Evolutionary conservation across 2,113 vertebrate genomes (phyloP).

Genomic region (Myiozetetes cayanensis): DNA sequence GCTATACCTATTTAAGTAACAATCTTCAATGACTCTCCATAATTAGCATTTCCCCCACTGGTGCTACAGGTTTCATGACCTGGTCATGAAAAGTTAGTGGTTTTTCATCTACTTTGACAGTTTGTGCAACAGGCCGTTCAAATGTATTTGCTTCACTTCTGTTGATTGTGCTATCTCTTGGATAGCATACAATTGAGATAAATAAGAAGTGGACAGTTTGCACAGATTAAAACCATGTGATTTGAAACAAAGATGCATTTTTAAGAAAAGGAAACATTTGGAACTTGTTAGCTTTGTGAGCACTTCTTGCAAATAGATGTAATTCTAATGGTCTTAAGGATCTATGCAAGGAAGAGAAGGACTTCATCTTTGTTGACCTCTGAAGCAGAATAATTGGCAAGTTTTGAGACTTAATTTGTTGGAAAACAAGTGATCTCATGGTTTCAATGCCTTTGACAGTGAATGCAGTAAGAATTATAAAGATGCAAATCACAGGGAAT

Average conservation of each 20-base stretch:
- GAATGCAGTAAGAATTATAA: constrained; percentile 54
- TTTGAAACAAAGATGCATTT: constrained; percentile 69
- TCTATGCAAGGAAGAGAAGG: constrained; percentile 37
- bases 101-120: neutral
- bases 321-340: constrained; percentile 52
- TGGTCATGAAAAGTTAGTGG: neutral
- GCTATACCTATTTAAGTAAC: neutral
- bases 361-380: constrained; percentile 56
- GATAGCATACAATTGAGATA: constrained; percentile 41
- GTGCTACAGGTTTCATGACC: neutral
- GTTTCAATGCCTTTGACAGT: constrained; percentile 57
- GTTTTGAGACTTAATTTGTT: constrained; percentile 40
- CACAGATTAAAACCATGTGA: constrained; percentile 67
- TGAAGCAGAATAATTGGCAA: constrained; percentile 55
- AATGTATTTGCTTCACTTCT: constrained; percentile 30
- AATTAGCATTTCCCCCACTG: neutral
- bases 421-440: constrained; percentile 75
- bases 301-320: constrained; percentile 25
- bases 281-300: constrained; percentile 69
- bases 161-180: constrained; percentile 42
- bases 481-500: constrained; percentile 44
- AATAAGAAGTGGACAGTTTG: constrained; percentile 62
- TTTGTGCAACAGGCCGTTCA: neutral
- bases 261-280: constrained; percentile 71
- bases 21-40: neutral